Evolutionary conservation across 2,888 invertebrate genomes (phyloP).

Genomic region (Xylota sylvarum): DNA sequence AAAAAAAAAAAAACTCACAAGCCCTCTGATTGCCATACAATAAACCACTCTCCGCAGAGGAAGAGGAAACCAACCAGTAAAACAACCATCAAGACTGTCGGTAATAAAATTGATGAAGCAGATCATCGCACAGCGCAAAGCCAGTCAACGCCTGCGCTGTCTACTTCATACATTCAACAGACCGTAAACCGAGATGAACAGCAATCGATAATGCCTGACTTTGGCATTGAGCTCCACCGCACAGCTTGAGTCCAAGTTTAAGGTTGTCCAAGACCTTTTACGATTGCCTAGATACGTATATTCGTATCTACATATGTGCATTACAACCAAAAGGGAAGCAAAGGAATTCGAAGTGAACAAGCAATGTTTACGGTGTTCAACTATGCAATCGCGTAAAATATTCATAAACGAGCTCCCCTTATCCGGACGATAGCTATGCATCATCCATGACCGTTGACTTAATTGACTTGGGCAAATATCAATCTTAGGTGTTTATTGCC

Average conservation of each 20-base stretch:
- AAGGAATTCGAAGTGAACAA: conserved; percentile 49
- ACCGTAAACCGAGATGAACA: conserved; percentile 61
- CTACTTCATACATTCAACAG: conserved; percentile 27
- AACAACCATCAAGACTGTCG: conserved; percentile 27
- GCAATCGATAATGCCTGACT: conserved; percentile 56
- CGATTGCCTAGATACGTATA: conserved; percentile 26
- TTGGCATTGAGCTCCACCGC: conserved; percentile 55
- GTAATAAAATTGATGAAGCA: conserved; percentile 48
- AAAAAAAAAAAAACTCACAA: neutral
- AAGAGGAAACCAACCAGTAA: conserved; percentile 19
- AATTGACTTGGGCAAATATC: conserved; percentile 38
- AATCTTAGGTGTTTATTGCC: conserved; percentile 20
- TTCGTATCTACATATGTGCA: neutral
- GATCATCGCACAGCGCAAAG: conserved; percentile 20
- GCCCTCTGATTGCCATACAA: neutral
- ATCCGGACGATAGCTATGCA: conserved; percentile 37
- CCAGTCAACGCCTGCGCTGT: conserved; percentile 47
- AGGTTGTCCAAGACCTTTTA: conserved; percentile 67
- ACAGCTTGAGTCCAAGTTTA: conserved; percentile 64
- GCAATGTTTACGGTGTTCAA: conserved; percentile 27
- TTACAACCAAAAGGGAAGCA: conserved; percentile 17
- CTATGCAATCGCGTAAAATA: conserved; percentile 8
- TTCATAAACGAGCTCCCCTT: conserved; percentile 23
- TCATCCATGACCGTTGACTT: conserved; percentile 39
- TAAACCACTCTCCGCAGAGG: neutral